These are phyloP conservation scores for Pyrocephalus nanus DNA, from an alignment of 2,797 vertebrate species.

Conservation along the genomic window DNA sequence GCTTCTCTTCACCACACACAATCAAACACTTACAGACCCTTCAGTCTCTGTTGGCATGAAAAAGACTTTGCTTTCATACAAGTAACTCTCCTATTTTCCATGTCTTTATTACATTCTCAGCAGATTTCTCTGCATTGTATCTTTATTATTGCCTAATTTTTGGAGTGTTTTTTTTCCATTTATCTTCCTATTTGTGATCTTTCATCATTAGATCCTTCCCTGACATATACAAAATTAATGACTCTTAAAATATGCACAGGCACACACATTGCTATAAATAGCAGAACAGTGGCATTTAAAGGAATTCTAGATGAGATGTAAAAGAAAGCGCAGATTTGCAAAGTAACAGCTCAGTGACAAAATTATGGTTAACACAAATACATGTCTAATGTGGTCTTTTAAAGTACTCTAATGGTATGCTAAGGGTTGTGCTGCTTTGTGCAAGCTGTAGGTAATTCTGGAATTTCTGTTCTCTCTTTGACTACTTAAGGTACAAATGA, in stretches of 20 bases:
- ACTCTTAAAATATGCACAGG: neutral
- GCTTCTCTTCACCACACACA: neutral
- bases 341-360: neutral
- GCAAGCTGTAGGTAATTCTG: neutral
- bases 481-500: neutral
- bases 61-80: neutral
- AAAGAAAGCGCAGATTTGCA: neutral
- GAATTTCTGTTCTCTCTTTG: neutral
- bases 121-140: neutral
- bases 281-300: neutral
- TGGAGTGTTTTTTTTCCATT: neutral
- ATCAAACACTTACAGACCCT: neutral
- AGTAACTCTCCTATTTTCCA: neutral
- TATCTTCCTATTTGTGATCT: neutral
- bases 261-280: neutral
- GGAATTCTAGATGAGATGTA: neutral
- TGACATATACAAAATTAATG: neutral
- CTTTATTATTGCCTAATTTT: neutral
- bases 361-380: neutral
- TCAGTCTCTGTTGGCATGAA: neutral
- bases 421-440: neutral
- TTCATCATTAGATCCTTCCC: neutral
- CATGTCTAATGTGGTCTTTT: neutral
- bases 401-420: neutral
- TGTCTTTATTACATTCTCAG: neutral